These are phyloP conservation scores for Ectropis crepuscularia DNA, from an alignment of 2,888 invertebrate genomes.

Conservation along the genomic window DNA sequence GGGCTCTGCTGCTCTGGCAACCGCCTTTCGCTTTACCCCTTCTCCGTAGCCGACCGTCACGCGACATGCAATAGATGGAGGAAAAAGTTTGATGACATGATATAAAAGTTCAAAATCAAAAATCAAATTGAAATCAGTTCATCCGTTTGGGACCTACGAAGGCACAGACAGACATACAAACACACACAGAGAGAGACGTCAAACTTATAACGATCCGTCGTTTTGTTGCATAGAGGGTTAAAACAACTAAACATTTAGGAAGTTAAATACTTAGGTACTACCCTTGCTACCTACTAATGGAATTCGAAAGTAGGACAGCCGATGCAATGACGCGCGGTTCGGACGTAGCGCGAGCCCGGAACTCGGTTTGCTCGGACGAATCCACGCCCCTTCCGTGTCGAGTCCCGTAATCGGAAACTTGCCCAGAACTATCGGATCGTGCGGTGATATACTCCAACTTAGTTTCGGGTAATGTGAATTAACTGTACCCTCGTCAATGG, in stretches of 20 bases:
- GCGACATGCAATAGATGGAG: no score
- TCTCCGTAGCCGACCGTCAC: no score
- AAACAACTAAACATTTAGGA: not conserved
- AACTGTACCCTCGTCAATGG: not conserved
- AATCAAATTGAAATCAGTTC: not conserved
- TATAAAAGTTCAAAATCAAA: no score
- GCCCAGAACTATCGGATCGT: constrained; percentile 9
- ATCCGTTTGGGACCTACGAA: no score
- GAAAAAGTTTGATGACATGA: no score
- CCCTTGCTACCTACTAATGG: not conserved
- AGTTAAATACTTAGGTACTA: not conserved
- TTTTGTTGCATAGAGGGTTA: not conserved
- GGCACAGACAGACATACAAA: no score
- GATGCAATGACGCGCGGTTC: constrained; percentile 6
- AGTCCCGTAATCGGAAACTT: constrained; percentile 19
- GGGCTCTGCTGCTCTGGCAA: no score
- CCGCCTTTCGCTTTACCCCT: no score
- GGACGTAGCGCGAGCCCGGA: constrained; percentile 6
- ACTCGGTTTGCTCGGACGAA: constrained; percentile 17
- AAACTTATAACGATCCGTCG: not conserved
- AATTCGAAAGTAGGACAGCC: constrained; percentile 1
- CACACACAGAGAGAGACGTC: no score
- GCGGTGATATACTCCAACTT: not conserved
- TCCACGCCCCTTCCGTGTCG: constrained; percentile 39
- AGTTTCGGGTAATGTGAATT: not conserved